Evolutionary conservation across 1,140 invertebrate species (phyloP).

Genomic region (Amphibalanus amphitrite): DNA sequence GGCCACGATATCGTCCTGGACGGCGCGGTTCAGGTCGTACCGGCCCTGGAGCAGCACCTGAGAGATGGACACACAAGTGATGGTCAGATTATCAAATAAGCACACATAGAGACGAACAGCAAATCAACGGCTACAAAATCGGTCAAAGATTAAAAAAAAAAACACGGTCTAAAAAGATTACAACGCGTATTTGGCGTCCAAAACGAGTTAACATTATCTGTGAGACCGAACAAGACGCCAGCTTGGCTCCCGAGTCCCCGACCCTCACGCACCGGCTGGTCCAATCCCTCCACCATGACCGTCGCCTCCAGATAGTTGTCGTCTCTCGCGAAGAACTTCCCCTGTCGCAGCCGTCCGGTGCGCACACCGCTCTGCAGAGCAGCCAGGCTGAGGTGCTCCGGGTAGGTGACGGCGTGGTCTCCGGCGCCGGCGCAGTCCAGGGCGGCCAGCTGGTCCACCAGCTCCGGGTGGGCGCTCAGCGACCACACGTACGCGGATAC

Average conservation of each 20-base stretch:
- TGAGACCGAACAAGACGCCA: no score
- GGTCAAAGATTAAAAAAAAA: not conserved
- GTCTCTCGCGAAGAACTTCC: constrained; percentile 59
- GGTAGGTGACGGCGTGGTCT: constrained; percentile 25
- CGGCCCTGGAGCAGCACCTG: constrained; percentile 80
- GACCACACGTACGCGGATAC: constrained; percentile 37
- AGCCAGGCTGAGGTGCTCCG: constrained; percentile 1
- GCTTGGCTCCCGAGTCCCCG: no score
- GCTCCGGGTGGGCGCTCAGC: constrained; percentile 38
- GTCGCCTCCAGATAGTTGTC: constrained; percentile 92
- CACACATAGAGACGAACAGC: constrained; percentile 13
- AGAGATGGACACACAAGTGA: constrained; percentile 12
- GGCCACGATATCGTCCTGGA: constrained; percentile 89
- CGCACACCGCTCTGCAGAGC: constrained; percentile 1
- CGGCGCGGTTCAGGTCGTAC: constrained; percentile 74
- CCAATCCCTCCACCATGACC: constrained; percentile 57
- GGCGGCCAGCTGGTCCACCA: constrained; percentile 56
- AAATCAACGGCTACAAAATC: not conserved
- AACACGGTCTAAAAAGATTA: not conserved
- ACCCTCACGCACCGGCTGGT: constrained; percentile 40
- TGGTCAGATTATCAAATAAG: not conserved
- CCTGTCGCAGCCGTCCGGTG: constrained; percentile 56
- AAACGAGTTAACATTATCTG: no score
- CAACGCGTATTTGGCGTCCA: no score
- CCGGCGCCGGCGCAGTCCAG: constrained; percentile 42